A percentile compares a stretch with the other conserved stretches of the same genome.
Evolutionary conservation across 1,140 invertebrate species (phyloP).

Genomic region (Drosophila pallidifrons): DNA sequence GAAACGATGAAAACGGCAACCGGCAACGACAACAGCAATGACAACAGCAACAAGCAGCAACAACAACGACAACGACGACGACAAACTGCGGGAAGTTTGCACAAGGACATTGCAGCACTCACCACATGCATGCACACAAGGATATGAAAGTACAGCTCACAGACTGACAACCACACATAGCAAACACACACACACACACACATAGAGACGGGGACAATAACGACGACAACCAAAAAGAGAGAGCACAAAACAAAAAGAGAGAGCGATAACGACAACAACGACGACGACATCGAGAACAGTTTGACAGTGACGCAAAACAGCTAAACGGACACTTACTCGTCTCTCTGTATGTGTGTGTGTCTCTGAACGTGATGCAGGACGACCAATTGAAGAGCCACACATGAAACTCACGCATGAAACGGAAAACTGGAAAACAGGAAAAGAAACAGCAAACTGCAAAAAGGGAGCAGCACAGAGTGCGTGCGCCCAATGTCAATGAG

Average conservation of each 20-base stretch:
- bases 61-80: slow-evolving; percentile 55
- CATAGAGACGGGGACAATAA: slow-evolving; percentile 50
- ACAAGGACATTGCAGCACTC: slow-evolving; percentile 80
- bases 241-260: slow-evolving; percentile 51
- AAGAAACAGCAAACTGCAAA: slow-evolving; percentile 58
- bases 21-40: slow-evolving; percentile 39
- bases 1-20: slow-evolving; percentile 18
- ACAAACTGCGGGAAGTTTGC: slow-evolving; percentile 82
- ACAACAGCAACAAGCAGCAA: slow-evolving; percentile 47
- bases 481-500: slow-evolving; percentile 74
- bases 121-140: slow-evolving; percentile 82
- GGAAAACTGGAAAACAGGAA: slow-evolving; percentile 43
- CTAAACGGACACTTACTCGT: slow-evolving; percentile 52
- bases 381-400: slow-evolving; percentile 71
- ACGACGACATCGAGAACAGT: slow-evolving; percentile 22
- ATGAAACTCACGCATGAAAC: slow-evolving; percentile 46
- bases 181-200: slow-evolving; percentile 42
- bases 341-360: slow-evolving; percentile 1
- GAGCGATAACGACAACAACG: slow-evolving; percentile 49
- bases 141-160: slow-evolving; percentile 65
- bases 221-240: slow-evolving; percentile 43
- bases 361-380: slow-evolving; percentile 43
- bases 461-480: slow-evolving; percentile 30
- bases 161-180: slow-evolving; percentile 19
- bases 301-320: slow-evolving; percentile 66